Percentiles rank a stretch among this genome's conserved stretches.
phyloP scores from a whole-genome alignment of 1,140 invertebrate genomes.

The Panulirus ornatus region DNA sequence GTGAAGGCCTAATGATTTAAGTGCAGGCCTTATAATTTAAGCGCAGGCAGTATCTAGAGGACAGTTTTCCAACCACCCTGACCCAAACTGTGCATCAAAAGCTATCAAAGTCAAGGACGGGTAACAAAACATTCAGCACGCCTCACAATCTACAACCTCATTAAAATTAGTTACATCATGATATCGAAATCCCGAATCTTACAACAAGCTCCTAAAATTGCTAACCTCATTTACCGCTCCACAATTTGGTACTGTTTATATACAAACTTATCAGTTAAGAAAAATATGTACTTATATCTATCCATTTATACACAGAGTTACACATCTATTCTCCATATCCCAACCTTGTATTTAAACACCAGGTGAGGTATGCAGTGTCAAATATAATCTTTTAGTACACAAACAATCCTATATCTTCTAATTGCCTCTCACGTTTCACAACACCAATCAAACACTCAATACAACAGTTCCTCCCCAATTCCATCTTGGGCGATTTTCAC shows the following conservation, averaged over 20 bases:
- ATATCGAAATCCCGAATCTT: no score
- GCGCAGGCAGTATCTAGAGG: no score
- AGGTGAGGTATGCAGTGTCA: not conserved
- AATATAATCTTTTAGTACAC: not conserved
- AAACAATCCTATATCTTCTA: not conserved
- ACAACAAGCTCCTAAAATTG: no score
- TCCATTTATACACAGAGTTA: not conserved
- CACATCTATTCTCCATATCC: not conserved
- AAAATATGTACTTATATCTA: not conserved
- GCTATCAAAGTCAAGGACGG: no score
- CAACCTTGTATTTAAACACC: not conserved
- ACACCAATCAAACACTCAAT: not conserved
- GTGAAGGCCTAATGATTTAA: no score
- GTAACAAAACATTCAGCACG: no score
- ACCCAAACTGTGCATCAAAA: no score
- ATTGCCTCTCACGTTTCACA: not conserved
- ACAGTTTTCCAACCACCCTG: no score
- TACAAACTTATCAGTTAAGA: not conserved
- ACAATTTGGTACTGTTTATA: not conserved
- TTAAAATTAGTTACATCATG: no score
- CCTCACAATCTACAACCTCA: no score
- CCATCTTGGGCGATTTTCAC: not conserved
- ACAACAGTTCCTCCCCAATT: not conserved
- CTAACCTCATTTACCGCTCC: not conserved
- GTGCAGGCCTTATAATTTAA: no score